Evolutionary conservation across 2,113 vertebrate genomes (phyloP).

Genomic region (Catharus minimus): DNA sequence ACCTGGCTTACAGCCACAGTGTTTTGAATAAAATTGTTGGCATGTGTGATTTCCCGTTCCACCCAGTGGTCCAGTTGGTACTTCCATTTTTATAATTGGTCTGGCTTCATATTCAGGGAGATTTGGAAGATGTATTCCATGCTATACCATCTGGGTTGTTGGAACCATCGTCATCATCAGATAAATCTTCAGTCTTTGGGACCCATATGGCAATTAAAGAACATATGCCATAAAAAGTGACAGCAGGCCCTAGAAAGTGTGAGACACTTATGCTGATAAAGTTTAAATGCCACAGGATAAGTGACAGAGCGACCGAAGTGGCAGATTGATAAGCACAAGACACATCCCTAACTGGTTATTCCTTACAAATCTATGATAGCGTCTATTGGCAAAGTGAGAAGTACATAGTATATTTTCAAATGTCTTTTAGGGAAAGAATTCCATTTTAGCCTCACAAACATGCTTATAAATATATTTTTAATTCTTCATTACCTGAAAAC

Average conservation of each 20-base stretch:
- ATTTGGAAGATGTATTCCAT: background rate
- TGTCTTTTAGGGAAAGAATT: background rate
- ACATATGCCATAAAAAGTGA: fast-evolving
- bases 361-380: background rate
- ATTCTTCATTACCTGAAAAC: background rate
- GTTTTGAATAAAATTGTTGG: background rate
- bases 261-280: background rate
- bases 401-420: background rate
- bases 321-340: background rate
- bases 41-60: background rate
- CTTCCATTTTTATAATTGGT: background rate
- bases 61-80: background rate
- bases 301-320: background rate
- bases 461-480: background rate
- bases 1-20: background rate
- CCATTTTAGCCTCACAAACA: background rate
- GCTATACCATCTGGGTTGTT: background rate
- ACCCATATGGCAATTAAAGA: background rate
- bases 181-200: background rate
- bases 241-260: background rate
- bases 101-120: background rate
- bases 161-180: background rate
- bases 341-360: background rate
- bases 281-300: background rate
- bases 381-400: background rate